These are phyloP conservation scores for Thereva nobilitata DNA, from an alignment of 2,888 invertebrate species.

Conservation along the genomic window DNA sequence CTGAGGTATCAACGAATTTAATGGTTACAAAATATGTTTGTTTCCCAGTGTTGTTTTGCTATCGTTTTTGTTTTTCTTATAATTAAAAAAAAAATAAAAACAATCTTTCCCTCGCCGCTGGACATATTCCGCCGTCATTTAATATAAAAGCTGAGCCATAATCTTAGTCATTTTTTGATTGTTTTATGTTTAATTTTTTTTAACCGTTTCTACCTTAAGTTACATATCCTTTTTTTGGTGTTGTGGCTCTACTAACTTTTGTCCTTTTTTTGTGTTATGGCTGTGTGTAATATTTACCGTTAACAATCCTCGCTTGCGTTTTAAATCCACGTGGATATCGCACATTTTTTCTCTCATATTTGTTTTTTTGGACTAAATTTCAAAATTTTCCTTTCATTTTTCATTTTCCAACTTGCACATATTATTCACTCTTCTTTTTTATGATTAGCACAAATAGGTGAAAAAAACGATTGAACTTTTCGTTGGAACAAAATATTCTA, in stretches of 20 bases:
- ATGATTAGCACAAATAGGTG: too few relatives aligned
- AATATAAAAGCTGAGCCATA: constrained; percentile 31
- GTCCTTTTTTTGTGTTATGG: constrained; percentile 36
- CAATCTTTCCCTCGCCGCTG: constrained; percentile 35
- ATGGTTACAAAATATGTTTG: constrained; percentile 33
- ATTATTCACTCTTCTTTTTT: too few relatives aligned
- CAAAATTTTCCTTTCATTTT: too few relatives aligned
- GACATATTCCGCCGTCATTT: constrained; percentile 42
- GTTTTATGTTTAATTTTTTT: constrained; percentile 21
- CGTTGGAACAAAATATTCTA: too few relatives aligned
- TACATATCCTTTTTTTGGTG: constrained; percentile 43
- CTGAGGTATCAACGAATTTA: constrained; percentile 69
- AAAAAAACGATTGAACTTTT: too few relatives aligned
- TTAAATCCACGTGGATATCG: too few relatives aligned
- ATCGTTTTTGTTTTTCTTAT: constrained; percentile 32
- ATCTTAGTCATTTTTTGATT: constrained; percentile 35
- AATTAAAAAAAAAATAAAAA: constrained; percentile 35
- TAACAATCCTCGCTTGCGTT: too few relatives aligned
- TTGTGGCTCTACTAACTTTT: constrained; percentile 43
- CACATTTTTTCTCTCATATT: too few relatives aligned
- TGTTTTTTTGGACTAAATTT: too few relatives aligned
- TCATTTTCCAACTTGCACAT: too few relatives aligned
- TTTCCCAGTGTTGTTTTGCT: constrained; percentile 37
- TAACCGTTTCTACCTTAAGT: background rate
- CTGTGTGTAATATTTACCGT: constrained; percentile 33